Conservation (phyloP, 2,797 vertebrate species). For the Dermochelys coriacea region DNA sequence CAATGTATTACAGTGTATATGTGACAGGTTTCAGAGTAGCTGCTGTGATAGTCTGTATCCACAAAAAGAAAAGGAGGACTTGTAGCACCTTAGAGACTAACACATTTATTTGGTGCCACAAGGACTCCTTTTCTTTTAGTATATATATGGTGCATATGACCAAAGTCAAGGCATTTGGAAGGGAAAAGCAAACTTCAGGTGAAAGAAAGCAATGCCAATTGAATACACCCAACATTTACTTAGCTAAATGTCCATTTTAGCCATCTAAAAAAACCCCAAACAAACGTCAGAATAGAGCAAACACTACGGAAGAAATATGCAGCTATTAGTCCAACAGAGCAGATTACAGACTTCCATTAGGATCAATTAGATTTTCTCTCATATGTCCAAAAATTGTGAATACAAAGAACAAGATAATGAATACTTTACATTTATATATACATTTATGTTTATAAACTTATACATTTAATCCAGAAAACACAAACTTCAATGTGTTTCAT, state of each 20-base stretch:
- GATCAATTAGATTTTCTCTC: background rate
- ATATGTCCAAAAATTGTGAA: background rate
- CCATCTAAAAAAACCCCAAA: background rate
- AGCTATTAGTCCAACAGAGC: rapidly evolving
- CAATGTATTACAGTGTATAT: background rate
- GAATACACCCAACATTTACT: background rate
- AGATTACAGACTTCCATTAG: background rate
- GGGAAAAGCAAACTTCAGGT: rapidly evolving
- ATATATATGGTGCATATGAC: background rate
- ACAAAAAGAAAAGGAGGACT: too few relatives aligned
- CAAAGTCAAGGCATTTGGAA: background rate
- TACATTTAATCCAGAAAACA: background rate
- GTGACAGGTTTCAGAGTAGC: too few relatives aligned
- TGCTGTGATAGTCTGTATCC: too few relatives aligned
- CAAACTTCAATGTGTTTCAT: rapidly evolving
- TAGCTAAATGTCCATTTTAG: background rate
- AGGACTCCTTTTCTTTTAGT: too few relatives aligned
- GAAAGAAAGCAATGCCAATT: background rate
- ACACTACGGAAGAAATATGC: rapidly evolving
- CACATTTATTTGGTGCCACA: too few relatives aligned
- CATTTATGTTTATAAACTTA: background rate
- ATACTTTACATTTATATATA: background rate
- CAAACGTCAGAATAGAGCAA: background rate
- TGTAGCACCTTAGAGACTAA: too few relatives aligned
- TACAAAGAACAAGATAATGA: background rate